Base-by-base conservation (phyloP, 2,113 vertebrate species). In the Hippocampus barbouri region DNA sequence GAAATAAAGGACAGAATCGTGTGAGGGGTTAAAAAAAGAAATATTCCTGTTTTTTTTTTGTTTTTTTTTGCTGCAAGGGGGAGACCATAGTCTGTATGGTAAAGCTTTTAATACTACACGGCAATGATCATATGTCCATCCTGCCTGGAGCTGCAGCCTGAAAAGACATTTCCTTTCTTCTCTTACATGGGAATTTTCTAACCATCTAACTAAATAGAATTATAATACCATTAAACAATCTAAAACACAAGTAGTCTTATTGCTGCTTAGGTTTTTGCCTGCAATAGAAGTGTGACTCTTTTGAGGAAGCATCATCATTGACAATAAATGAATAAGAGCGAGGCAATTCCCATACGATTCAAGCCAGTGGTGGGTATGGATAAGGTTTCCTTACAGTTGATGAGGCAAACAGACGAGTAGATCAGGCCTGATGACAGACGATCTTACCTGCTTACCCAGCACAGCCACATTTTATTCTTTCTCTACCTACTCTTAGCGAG, bases 1-100 rank as follows among this genome's bases (percentile, higher is more conserved):
- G 57, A 21, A 40, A 8, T 3, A 20, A 5, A 45, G 73, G 53
- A 43, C 41, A 18, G 38, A 67, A 64, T n/a, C 62, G 45, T 45
- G 67, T 2, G 25, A 74, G 38, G 40, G 40, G 73, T 82, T 71
- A 67, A 75, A 51, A 75, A 34, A 63, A 75, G 53, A 71, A 45
- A 84, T 80, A 84, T 87, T 79, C 76, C 34, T 53, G 77, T 45
- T 83, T 79, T 80, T 80, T 82, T 85, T 83, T 84, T 82, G n/a
- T 82, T 80, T 78, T 85, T 89, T 86, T 59, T 75, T 38, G 34
- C 5, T 38, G 34, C 34, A 38, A 3, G 0, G 70, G 2, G 57
- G 27, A 61, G 59, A 18, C 59, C 15, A 63, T 11, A 45, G 27
- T 25, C 66, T 56, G 68, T 43, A 67, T 67, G 68, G 61, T 66